phyloP scores from a whole-genome alignment of 2,888 invertebrate species.

The Physocephala rufipes region DNA sequence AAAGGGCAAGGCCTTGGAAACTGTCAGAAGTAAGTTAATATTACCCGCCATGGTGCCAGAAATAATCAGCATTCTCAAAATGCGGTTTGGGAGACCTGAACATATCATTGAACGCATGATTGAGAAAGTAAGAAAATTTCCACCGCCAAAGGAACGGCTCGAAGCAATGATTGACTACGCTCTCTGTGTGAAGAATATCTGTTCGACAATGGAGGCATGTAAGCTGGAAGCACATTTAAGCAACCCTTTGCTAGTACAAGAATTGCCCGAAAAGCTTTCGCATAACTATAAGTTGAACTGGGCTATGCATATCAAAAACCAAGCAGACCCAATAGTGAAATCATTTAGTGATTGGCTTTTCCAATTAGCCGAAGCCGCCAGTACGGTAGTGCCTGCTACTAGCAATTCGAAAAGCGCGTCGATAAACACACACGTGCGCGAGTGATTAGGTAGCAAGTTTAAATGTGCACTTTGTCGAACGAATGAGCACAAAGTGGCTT shows the following conservation, averaged over 20 bases:
- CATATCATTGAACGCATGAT: constrained; percentile 22
- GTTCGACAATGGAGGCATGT: constrained; percentile 26
- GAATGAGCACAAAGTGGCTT: constrained; percentile 22
- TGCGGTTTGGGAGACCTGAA: constrained; percentile 33
- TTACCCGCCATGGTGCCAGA: constrained; percentile 33
- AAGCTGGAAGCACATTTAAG: constrained; percentile 8
- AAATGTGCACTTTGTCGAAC: constrained; percentile 9
- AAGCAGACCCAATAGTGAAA: constrained; percentile 22
- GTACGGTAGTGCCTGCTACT: constrained; percentile 19
- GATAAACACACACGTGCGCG: constrained; percentile 30
- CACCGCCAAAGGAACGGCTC: constrained; percentile 25
- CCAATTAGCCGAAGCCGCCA: constrained; percentile 33
- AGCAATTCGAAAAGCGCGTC: constrained; percentile 14
- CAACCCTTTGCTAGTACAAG: constrained; percentile 35
- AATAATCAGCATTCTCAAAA: constrained; percentile 25
- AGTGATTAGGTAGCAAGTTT: background rate
- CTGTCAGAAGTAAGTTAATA: constrained; percentile 27
- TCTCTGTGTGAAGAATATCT: constrained; percentile 20
- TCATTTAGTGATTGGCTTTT: constrained; percentile 36
- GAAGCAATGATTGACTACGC: constrained; percentile 23
- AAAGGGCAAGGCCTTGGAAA: constrained; percentile 27
- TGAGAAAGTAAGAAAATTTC: constrained; percentile 18
- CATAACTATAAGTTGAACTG: constrained; percentile 33
- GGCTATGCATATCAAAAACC: constrained; percentile 35
- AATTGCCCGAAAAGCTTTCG: constrained; percentile 35